Conservation (phyloP, 2,888 invertebrate genomes). For the Rhagonycha lutea region DNA sequence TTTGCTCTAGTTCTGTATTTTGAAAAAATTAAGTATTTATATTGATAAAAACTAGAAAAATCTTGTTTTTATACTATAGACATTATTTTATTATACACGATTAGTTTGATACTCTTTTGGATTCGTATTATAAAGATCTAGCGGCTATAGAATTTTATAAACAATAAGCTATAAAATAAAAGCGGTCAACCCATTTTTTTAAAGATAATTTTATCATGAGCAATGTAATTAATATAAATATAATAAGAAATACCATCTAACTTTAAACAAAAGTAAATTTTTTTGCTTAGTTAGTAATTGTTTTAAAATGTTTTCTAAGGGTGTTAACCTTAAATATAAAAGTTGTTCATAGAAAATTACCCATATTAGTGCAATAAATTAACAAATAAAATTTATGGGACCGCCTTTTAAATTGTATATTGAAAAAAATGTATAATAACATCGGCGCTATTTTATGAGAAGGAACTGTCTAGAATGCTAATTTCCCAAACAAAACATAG, state of each 20-base stretch:
- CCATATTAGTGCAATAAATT: background rate
- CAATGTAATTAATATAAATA: background rate
- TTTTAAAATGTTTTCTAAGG: background rate
- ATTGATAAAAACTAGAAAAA: no score
- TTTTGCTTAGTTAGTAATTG: background rate
- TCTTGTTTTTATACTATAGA: no score
- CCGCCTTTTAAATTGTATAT: background rate
- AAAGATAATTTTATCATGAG: background rate
- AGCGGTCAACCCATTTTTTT: background rate
- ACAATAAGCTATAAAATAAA: background rate
- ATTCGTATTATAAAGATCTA: background rate
- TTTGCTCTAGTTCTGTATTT: no score
- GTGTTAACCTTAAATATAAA: background rate
- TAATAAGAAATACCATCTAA: background rate
- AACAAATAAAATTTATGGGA: background rate
- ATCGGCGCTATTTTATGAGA: background rate
- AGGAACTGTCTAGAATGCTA: background rate
- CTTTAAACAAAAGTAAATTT: background rate
- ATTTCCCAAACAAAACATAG: background rate
- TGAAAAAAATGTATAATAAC: background rate
- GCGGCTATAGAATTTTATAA: background rate
- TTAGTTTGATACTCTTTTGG: background rate
- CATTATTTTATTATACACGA: background rate
- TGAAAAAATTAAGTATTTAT: no score
- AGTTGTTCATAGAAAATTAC: background rate